Percentiles rank a stretch among this genome's conserved stretches.
These are phyloP conservation scores for Chloropsis hardwickii DNA, from an alignment of 2,113 vertebrate genomes.

Conservation along the genomic window DNA sequence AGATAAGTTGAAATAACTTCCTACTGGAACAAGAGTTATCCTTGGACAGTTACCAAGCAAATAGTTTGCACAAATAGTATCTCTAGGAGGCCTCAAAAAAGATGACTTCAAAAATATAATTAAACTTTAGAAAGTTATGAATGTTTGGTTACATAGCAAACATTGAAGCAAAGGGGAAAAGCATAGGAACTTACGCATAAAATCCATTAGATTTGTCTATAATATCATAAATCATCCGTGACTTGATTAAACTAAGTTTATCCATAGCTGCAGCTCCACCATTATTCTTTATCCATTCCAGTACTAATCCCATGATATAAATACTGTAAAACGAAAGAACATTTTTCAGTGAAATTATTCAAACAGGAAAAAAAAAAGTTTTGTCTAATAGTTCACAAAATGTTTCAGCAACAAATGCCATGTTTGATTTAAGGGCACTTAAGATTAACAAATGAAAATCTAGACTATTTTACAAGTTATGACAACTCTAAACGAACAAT, in stretches of 20 bases:
- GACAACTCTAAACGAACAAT: not conserved
- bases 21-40: not conserved
- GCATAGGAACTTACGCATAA: slow-evolving; percentile 81
- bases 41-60: not conserved
- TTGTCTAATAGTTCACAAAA: not conserved
- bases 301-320: slow-evolving; percentile 90
- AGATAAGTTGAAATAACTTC: not conserved
- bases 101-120: not conserved
- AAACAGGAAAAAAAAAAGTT: not conserved
- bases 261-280: slow-evolving; percentile 86
- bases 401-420: not conserved
- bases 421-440: not conserved
- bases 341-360: not conserved
- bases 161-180: not conserved
- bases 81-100: not conserved
- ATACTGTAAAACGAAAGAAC: slow-evolving; percentile 74
- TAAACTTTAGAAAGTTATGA: not conserved
- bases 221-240: slow-evolving; percentile 86
- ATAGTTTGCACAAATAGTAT: not conserved
- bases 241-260: slow-evolving; percentile 84
- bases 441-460: not conserved
- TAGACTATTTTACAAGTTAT: not conserved
- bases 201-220: slow-evolving; percentile 89
- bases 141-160: not conserved
- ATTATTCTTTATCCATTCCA: slow-evolving; percentile 94